Evolutionary conservation across 64 coral and sea anemone genomes (phyloP).

Genomic region (Exaiptasia diaphana): DNA sequence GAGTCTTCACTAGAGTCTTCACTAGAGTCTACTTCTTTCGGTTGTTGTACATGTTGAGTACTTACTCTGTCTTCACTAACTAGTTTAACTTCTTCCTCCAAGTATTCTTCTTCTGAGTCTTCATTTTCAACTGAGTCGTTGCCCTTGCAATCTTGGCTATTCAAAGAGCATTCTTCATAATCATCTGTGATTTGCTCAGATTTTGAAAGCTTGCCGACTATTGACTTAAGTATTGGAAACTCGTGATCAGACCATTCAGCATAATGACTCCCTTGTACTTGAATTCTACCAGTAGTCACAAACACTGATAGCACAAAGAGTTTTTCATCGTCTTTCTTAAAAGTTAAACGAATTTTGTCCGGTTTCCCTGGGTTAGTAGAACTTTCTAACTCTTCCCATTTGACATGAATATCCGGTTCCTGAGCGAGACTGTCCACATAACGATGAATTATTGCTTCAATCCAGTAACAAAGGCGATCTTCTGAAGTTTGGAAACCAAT

Average conservation of each 20-base stretch:
- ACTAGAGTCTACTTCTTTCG: not conserved
- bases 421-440: not conserved
- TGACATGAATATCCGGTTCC: not conserved
- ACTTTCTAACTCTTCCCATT: conserved; percentile 19
- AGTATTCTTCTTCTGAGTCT: not conserved
- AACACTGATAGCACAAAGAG: conserved; percentile 8
- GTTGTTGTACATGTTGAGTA: no score
- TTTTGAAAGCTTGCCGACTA: not conserved
- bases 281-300: conserved; percentile 7
- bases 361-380: not conserved
- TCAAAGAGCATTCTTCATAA: not conserved
- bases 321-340: not conserved
- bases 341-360: not conserved
- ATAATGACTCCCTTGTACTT: not conserved
- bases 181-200: not conserved
- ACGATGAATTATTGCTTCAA: not conserved
- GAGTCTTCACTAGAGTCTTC: no score
- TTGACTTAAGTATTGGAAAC: not conserved
- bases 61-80: not conserved
- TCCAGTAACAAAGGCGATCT: not conserved
- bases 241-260: not conserved
- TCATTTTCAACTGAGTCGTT: not conserved
- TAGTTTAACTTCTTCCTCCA: not conserved
- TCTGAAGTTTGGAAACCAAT: conserved; percentile 15
- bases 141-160: not conserved